phyloP scores from a whole-genome alignment of 2,113 vertebrate genomes.

The Gopherus flavomarginatus region DNA sequence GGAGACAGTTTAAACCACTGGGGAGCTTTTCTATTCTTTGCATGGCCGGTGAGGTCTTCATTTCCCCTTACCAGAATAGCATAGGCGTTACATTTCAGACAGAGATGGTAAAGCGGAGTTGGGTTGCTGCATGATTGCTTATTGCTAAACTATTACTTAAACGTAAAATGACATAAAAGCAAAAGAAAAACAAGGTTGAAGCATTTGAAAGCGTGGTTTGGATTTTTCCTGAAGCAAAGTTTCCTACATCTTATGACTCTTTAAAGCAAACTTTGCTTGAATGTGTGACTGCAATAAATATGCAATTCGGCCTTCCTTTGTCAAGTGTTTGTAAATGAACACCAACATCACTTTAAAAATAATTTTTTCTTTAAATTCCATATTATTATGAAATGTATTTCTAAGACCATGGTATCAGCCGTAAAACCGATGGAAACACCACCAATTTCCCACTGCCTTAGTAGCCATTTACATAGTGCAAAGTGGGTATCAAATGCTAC shows the following conservation, averaged over 20 bases:
- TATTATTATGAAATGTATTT: neutral
- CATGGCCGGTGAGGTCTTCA: constrained; percentile 51
- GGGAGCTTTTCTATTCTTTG: constrained; percentile 61
- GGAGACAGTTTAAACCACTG: constrained; percentile 62
- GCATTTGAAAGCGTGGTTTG: constrained; percentile 10
- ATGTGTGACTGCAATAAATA: constrained; percentile 24
- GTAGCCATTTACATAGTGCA: neutral
- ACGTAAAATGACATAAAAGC: constrained; percentile 44
- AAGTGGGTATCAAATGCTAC: neutral
- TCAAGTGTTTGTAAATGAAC: constrained; percentile 39
- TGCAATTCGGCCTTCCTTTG: constrained; percentile 34
- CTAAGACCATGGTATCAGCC: constrained; percentile 19
- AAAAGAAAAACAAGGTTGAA: constrained; percentile 41
- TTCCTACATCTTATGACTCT: neutral
- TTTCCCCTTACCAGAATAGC: constrained; percentile 52
- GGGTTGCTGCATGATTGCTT: neutral
- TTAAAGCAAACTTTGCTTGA: constrained; percentile 27
- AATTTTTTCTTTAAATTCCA: neutral
- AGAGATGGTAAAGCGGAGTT: neutral
- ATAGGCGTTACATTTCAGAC: constrained; percentile 9
- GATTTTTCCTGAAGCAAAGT: neutral
- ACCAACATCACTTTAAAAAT: constrained; percentile 39
- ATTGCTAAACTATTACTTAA: constrained; percentile 33
- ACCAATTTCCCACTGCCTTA: neutral
- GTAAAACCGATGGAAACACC: neutral